Conservation (phyloP, 2,797 vertebrate genomes). For the Catostomus latipinnis region DNA sequence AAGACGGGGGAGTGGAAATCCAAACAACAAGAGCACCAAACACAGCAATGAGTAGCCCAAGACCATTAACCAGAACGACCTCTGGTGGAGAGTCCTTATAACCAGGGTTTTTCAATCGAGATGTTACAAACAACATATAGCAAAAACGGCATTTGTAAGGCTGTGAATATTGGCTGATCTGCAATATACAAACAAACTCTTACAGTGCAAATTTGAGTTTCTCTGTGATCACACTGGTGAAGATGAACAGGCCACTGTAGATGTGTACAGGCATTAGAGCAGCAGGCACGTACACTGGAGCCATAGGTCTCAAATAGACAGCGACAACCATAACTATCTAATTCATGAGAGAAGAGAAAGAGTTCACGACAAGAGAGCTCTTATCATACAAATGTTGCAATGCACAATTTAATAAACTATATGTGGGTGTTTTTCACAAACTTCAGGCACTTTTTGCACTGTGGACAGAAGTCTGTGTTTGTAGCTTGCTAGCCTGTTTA, state of each 20-base stretch:
- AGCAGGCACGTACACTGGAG: conserved; percentile 80
- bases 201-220: conserved; percentile 92
- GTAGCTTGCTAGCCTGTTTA: too few species aligned
- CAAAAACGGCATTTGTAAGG: neutral
- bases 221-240: conserved; percentile 88
- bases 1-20: conserved; percentile 87
- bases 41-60: conserved; percentile 86
- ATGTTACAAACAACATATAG: neutral
- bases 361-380: conserved; percentile 1
- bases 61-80: conserved; percentile 85
- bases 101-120: conserved; percentile 68
- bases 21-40: conserved; percentile 89
- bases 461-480: too few species aligned
- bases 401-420: neutral
- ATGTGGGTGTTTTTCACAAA: neutral
- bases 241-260: conserved; percentile 88
- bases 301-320: conserved; percentile 87
- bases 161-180: neutral
- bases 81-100: conserved; percentile 88
- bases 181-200: conserved; percentile 65
- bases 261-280: conserved; percentile 87
- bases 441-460: too few species aligned
- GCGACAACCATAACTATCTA: conserved; percentile 87
- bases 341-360: conserved; percentile 50
- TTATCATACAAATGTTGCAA: neutral